Conservation (phyloP, 1,140 invertebrate genomes). For the Stegodyphus dumicola region DNA sequence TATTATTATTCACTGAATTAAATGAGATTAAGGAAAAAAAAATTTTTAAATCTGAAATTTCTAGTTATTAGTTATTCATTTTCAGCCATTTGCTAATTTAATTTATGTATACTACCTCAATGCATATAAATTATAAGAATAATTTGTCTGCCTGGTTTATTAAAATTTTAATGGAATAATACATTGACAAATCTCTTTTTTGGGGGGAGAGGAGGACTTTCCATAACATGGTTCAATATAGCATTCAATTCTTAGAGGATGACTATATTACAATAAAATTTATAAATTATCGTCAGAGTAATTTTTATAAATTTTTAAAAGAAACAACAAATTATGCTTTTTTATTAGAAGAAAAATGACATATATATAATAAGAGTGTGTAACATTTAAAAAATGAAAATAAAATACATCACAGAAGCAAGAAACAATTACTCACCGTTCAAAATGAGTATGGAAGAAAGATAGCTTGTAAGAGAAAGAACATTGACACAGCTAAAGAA, state of each 20-base stretch:
- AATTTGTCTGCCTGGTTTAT: too few relatives aligned
- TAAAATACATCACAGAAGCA: not conserved
- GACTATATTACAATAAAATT: not conserved
- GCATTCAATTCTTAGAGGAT: too few relatives aligned
- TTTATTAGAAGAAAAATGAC: not conserved
- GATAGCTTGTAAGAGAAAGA: slow-evolving; percentile 51
- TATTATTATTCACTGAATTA: too few relatives aligned
- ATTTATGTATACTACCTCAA: too few relatives aligned
- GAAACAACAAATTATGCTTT: not conserved
- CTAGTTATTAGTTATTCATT: too few relatives aligned
- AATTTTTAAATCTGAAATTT: too few relatives aligned
- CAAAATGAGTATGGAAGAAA: slow-evolving; percentile 37
- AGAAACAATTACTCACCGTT: slow-evolving; percentile 9
- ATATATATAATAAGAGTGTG: not conserved
- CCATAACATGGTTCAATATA: too few relatives aligned
- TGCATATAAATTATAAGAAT: too few relatives aligned
- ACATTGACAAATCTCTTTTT: too few relatives aligned
- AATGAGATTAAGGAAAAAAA: too few relatives aligned
- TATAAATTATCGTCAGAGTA: not conserved
- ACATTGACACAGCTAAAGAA: slow-evolving; percentile 47
- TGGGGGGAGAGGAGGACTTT: rapidly evolving
- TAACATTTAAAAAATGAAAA: not conserved
- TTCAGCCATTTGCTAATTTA: too few relatives aligned
- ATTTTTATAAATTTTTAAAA: not conserved
- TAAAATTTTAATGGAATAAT: too few relatives aligned